Evolutionary conservation across 92 coral and sea anemone species (phyloP).

Genomic region (Phenganax subtilis): DNA sequence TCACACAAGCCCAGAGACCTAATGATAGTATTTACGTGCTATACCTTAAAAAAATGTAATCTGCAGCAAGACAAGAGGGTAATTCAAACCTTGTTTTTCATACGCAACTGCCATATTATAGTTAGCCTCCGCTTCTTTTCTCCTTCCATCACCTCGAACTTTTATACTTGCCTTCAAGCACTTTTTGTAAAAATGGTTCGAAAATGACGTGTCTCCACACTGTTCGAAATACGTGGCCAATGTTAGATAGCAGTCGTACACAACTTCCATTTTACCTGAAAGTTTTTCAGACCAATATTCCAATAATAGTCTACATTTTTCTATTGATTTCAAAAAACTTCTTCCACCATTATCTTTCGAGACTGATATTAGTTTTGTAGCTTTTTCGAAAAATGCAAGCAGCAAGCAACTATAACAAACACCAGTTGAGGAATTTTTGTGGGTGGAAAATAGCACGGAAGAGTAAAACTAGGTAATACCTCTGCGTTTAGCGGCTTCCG

Average conservation of each 20-base stretch:
- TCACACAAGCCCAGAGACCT: too few species aligned
- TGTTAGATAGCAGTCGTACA: constrained; percentile 70
- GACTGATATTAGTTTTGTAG: too few species aligned
- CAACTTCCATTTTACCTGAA: constrained; percentile 91
- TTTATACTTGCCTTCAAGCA: constrained; percentile 87
- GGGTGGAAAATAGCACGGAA: neutral
- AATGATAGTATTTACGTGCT: too few species aligned
- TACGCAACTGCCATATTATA: constrained; percentile 87
- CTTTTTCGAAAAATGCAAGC: too few species aligned
- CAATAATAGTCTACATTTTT: neutral
- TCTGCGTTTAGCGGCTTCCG: constrained; percentile 89
- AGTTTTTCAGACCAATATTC: too few species aligned
- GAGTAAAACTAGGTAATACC: constrained; percentile 45
- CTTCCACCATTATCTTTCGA: too few species aligned
- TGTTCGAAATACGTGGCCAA: constrained; percentile 90
- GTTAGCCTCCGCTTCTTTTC: constrained; percentile 94
- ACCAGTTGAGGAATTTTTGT: too few species aligned
- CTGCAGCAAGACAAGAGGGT: neutral
- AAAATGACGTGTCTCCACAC: constrained; percentile 69
- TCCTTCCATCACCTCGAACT: constrained; percentile 92
- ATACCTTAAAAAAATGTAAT: neutral
- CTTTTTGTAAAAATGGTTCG: constrained; percentile 83
- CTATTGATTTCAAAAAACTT: too few species aligned
- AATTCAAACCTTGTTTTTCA: constrained; percentile 74
- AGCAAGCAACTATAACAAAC: too few species aligned